Evolutionary conservation across 2,888 invertebrate species (phyloP), one percentile per base, ranked within the genome.

Genomic region (Merodon equestris): DNA sequence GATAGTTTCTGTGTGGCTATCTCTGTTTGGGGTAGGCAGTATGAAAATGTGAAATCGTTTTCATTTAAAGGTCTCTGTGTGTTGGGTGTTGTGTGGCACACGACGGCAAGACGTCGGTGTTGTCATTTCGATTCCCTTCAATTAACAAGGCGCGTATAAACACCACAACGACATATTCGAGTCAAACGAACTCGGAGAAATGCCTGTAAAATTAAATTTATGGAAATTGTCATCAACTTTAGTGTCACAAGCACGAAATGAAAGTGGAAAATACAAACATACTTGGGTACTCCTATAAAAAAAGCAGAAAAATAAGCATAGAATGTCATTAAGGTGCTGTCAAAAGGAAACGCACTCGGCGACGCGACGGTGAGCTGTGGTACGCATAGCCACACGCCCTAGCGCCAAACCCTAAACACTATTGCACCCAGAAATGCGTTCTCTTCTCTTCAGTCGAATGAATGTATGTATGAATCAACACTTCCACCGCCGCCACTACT

Each of bases 251-350:
- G 67, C 73, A 67, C 50, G 57, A 67, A 77, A 77, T 58, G 77
- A 77, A 77, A 77, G 77, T 77, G 77, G 73, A 58, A 67, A 67
- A 73, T 57, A 77, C 57, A 73, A 75, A 75, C 64, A 75, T 50
- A 61, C 61, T 51, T 7, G 27, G 27, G 27, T 27, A 27, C 27
- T 27, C 27, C 27, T 7, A 27, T 27, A 4, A 27, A 27, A 27
- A 4, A 27, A 2, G 7, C 3, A 2, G 27, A 61, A 61, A 51
- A 47, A 44, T 15, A 45, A 19, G 13, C 19, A 34, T 40, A 73
- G 58, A 58, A 19, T 61, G 40, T 72, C 61, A 66, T 67, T 51
- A 47, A 67, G 7, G 7, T 27, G n/a, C n/a, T n/a, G n/a, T n/a
- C n/a, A n/a, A n/a, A 76, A 15, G 72, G 66, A 76, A 76, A 76